These are phyloP conservation scores for Echeneis naucrates DNA, from an alignment of 2,797 vertebrate genomes.

Conservation along the genomic window DNA sequence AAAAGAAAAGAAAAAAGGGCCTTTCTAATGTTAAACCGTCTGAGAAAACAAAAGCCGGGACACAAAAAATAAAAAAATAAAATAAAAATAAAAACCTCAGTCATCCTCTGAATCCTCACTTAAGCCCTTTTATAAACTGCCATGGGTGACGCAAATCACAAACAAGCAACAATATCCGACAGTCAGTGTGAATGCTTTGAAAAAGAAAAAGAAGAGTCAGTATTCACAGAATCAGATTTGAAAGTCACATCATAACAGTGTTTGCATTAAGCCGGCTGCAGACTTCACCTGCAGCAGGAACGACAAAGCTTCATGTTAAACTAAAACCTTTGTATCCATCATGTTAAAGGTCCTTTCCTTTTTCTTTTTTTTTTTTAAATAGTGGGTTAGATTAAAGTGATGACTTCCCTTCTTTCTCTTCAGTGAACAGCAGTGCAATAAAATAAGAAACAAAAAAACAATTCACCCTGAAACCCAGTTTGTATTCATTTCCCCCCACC, in stretches of 20 bases:
- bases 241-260: slow-evolving; percentile 13
- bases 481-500: too few relatives aligned
- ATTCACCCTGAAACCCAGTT: not conserved
- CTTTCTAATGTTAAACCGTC: slow-evolving; percentile 29
- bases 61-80: slow-evolving; percentile 14
- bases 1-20: too few relatives aligned
- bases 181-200: slow-evolving; percentile 43
- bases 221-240: slow-evolving; percentile 35
- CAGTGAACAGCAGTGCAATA: too few relatives aligned
- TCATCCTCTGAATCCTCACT: slow-evolving; percentile 53
- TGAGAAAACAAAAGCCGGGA: slow-evolving; percentile 37
- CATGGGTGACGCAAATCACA: slow-evolving; percentile 39
- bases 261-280: slow-evolving; percentile 15
- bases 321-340: not conserved
- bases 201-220: slow-evolving; percentile 50
- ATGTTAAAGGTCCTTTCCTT: too few relatives aligned
- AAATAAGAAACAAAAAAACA: too few relatives aligned
- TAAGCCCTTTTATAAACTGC: slow-evolving; percentile 56
- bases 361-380: too few relatives aligned
- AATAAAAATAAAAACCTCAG: slow-evolving; percentile 3
- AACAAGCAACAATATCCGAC: slow-evolving; percentile 41
- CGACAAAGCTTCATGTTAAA: not conserved
- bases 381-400: too few relatives aligned
- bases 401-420: too few relatives aligned
- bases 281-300: not conserved